Conservation (phyloP, 1,140 invertebrate species). For the Aleiodes sp. region DNA sequence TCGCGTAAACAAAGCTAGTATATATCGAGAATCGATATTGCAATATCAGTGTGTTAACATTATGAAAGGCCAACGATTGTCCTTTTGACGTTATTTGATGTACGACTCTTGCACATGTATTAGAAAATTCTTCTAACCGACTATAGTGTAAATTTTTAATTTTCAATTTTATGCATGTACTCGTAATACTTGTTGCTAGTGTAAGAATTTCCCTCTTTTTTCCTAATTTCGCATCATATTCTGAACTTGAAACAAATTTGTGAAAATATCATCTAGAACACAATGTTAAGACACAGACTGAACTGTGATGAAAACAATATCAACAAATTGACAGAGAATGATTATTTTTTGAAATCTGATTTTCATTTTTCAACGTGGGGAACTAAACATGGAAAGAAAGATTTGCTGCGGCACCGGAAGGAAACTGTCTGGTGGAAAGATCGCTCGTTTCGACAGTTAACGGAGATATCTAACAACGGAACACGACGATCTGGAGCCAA, state of each 20-base stretch:
- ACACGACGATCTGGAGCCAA: conserved; percentile 37
- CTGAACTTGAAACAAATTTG: no score
- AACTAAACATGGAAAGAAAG: conserved; percentile 4
- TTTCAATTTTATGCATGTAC: no score
- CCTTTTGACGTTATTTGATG: no score
- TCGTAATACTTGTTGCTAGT: no score
- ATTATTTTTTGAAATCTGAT: background rate
- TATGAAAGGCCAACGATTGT: conserved; percentile 12
- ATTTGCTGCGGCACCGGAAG: conserved; percentile 14
- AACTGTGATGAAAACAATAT: no score
- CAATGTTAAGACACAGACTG: no score
- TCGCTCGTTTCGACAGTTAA: conserved; percentile 27
- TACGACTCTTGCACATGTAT: no score
- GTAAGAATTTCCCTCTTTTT: no score
- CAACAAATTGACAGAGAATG: background rate
- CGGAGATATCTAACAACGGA: conserved; percentile 21
- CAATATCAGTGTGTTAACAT: conserved; percentile 7
- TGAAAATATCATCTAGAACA: no score
- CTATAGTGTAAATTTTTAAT: no score
- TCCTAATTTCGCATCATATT: no score
- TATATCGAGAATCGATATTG: conserved; percentile 14
- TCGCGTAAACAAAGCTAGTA: conserved; percentile 13
- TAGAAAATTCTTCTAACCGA: no score
- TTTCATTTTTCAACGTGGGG: background rate
- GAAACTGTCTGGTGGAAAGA: conserved; percentile 29